Conservation (phyloP, 2,888 invertebrate species). For the Corythucha ciliata region DNA sequence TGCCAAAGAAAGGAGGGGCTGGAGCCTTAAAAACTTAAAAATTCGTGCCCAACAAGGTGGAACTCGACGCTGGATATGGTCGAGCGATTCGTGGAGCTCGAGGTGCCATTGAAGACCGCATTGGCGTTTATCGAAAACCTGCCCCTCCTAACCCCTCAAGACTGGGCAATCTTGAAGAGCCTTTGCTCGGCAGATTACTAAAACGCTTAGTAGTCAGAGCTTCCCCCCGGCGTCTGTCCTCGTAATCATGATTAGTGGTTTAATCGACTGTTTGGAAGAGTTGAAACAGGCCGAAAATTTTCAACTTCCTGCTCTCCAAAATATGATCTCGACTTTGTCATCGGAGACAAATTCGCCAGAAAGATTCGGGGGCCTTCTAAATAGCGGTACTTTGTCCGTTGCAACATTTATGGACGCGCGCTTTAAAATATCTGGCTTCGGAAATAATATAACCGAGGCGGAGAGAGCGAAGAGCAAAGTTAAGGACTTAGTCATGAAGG, state of each 20-base stretch:
- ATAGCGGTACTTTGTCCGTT: background rate
- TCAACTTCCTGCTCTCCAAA: background rate
- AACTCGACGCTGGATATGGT: slow-evolving; percentile 9
- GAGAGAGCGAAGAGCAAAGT: too few relatives aligned
- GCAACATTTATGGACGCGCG: slow-evolving; percentile 8
- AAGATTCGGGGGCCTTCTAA: slow-evolving; percentile 1
- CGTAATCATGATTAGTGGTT: slow-evolving; percentile 2
- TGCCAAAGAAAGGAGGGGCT: background rate
- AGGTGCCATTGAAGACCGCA: slow-evolving; percentile 5
- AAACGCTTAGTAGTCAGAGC: background rate
- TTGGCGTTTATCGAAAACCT: slow-evolving; percentile 8
- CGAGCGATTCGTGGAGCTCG: slow-evolving; percentile 1
- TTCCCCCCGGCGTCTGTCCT: slow-evolving; percentile 13
- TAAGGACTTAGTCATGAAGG: too few relatives aligned
- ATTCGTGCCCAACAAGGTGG: slow-evolving; percentile 16
- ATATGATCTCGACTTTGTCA: background rate
- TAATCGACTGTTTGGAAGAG: slow-evolving; percentile 1
- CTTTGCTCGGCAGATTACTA: slow-evolving; percentile 4
- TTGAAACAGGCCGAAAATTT: too few relatives aligned
- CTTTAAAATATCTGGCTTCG: slow-evolving; percentile 16
- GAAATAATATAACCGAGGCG: too few relatives aligned
- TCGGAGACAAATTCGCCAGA: background rate
- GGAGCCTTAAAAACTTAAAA: slow-evolving; percentile 1
- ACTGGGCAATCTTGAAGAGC: too few relatives aligned
- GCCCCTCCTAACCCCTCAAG: too few relatives aligned